phyloP scores from a whole-genome alignment of 2,888 invertebrate genomes.

The Hypomecis punctinalis region DNA sequence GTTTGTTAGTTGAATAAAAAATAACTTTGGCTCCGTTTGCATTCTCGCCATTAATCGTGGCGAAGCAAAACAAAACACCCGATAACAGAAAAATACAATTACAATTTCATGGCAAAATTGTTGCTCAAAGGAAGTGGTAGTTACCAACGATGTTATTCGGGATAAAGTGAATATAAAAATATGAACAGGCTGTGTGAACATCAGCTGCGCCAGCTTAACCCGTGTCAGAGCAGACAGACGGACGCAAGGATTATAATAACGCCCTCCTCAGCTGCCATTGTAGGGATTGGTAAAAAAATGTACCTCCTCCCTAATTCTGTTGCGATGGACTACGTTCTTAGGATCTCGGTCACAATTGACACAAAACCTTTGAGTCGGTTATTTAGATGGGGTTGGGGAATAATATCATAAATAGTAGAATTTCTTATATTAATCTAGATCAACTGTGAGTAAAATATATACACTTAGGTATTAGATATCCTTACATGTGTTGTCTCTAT shows the following conservation, averaged over 20 bases:
- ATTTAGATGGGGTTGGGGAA: neutral
- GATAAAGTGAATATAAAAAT: conserved; percentile 36
- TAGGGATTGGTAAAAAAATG: conserved; percentile 38
- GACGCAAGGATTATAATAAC: conserved; percentile 61
- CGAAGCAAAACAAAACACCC: neutral
- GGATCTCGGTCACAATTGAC: conserved; percentile 22
- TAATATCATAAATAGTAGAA: no score
- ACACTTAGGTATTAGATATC: no score
- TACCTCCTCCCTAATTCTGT: conserved; percentile 31
- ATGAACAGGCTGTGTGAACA: conserved; percentile 36
- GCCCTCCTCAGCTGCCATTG: conserved; percentile 50
- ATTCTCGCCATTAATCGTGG: neutral
- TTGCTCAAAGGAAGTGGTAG: neutral
- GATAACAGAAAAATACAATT: neutral
- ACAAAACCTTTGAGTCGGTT: conserved; percentile 5
- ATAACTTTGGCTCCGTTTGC: neutral
- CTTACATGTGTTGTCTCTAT: no score
- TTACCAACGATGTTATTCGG: conserved; percentile 7
- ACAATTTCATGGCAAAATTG: neutral
- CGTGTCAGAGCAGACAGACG: conserved; percentile 60
- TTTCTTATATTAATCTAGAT: no score
- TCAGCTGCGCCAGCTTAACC: conserved; percentile 58
- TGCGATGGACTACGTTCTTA: conserved; percentile 24
- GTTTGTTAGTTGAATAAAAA: neutral
- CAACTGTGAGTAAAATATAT: no score